Evolutionary conservation across 2,888 invertebrate species (phyloP), one percentile per base, ranked within the genome.

Genomic region (Luffia ferchaultella): DNA sequence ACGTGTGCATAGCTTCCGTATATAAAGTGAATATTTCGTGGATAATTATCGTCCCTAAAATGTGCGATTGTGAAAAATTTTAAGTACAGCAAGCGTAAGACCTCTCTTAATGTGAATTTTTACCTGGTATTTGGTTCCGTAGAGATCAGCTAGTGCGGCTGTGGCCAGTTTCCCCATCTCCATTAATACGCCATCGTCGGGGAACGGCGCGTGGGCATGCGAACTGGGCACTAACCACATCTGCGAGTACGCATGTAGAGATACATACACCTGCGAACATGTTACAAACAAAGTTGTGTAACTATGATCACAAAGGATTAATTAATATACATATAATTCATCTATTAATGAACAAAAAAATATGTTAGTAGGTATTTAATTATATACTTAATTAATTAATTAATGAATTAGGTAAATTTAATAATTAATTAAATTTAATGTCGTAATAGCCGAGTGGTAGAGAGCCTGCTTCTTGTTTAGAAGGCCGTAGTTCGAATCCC

Each of bases 231-330:
- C 70, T 42, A 89, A 66, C 85, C 88, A 86, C 59, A 88, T 83
- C 71, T 90, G 90, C 0, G 88, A 87, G 63, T 90, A 90, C 16
- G 89, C 88, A 61, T 90, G 90, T 47, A 90, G 68, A 1, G 88
- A 86, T 54, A 90, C 64, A 61, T 87, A 89, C 51, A 87, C 78
- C 76, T 85, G 52, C 52, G 65, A 2, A 64, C 61, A 49, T 46
- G 49, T 48, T 42, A 45, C 12, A 7, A 40, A 40, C 7, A 40
- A 40, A 7, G 15, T n/a, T n/a, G n/a, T n/a, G n/a, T n/a, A n/a
- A n/a, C n/a, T n/a, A n/a, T n/a, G n/a, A n/a, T n/a, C n/a, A n/a
- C n/a, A n/a, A n/a, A n/a, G n/a, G n/a, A n/a, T n/a, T n/a, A n/a
- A n/a, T n/a, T n/a, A n/a, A n/a, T n/a, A n/a, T n/a, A 40, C 40